Evolutionary conservation across 2,888 invertebrate genomes (phyloP).

Genomic region (Synergus gifuensis): DNA sequence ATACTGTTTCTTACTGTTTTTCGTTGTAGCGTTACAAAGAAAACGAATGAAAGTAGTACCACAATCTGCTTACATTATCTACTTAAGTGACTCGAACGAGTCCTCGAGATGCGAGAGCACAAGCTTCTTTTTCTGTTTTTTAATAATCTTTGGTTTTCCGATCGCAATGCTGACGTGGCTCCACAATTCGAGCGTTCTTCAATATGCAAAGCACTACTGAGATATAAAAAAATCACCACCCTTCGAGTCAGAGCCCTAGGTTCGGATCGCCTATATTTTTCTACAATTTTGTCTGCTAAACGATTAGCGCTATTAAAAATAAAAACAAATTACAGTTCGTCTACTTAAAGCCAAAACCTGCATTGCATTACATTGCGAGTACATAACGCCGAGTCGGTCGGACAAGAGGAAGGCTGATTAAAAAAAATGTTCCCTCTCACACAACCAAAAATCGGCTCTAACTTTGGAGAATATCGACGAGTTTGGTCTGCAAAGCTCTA

Average conservation of each 20-base stretch:
- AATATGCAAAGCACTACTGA: slow-evolving; percentile 13
- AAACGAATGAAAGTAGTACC: slow-evolving; percentile 45
- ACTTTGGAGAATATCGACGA: slow-evolving; percentile 58
- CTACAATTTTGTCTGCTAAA: slow-evolving; percentile 46
- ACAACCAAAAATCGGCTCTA: slow-evolving; percentile 47
- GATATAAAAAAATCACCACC: slow-evolving; percentile 13
- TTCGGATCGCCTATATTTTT: slow-evolving; percentile 25
- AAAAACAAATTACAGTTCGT: slow-evolving; percentile 54
- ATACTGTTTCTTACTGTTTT: slow-evolving; percentile 39
- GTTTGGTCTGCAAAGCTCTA: slow-evolving; percentile 55
- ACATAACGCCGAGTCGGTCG: slow-evolving; percentile 14
- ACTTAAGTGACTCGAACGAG: slow-evolving; percentile 43
- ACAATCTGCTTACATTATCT: neutral
- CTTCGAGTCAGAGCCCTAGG: slow-evolving; percentile 29
- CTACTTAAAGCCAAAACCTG: slow-evolving; percentile 61
- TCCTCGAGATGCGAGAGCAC: slow-evolving; percentile 50
- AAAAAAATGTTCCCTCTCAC: slow-evolving; percentile 5
- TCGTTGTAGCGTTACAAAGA: slow-evolving; percentile 50
- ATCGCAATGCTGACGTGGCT: slow-evolving; percentile 27
- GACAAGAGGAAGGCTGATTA: slow-evolving; percentile 9
- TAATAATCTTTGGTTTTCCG: slow-evolving; percentile 38
- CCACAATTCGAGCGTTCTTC: neutral
- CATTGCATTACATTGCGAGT: slow-evolving; percentile 51
- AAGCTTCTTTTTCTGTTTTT: slow-evolving; percentile 45
- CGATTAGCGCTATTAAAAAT: slow-evolving; percentile 51